Percentiles rank a stretch among this genome's conserved stretches.
Evolutionary conservation across 2,797 vertebrate species (phyloP).

Genomic region (Microctenopoma lineatum): DNA sequence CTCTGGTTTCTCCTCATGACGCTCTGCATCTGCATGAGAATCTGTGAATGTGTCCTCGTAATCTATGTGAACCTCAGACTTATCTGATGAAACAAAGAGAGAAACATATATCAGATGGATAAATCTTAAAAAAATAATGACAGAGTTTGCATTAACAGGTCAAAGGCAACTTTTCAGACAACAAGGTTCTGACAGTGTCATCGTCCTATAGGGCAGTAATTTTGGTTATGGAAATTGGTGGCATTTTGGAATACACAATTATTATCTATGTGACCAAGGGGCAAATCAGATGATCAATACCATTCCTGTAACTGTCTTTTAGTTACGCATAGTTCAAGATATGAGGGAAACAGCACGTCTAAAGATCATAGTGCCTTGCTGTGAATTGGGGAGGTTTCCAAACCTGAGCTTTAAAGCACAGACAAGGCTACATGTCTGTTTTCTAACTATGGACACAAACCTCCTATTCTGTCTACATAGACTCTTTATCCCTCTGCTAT

Average conservation of each 20-base stretch:
- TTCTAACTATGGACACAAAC: conserved; percentile 21
- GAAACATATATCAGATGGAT: background rate
- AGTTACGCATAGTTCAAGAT: background rate
- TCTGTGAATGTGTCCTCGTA: conserved; percentile 93
- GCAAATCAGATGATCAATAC: too few relatives aligned
- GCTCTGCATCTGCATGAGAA: conserved; percentile 70
- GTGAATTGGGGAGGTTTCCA: too few relatives aligned
- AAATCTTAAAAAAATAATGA: background rate
- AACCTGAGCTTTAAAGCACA: background rate
- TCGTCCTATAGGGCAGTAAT: background rate
- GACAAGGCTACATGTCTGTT: conserved; percentile 8
- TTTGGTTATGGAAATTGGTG: background rate
- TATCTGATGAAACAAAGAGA: conserved; percentile 80
- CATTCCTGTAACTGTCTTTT: background rate
- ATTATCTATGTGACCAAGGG: background rate
- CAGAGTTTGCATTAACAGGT: background rate
- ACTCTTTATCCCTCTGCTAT: conserved; percentile 34
- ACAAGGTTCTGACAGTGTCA: background rate
- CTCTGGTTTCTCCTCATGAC: conserved; percentile 51
- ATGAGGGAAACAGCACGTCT: too few relatives aligned
- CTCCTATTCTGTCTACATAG: conserved; percentile 26
- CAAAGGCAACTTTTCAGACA: background rate
- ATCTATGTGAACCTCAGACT: conserved; percentile 87
- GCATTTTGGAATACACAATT: background rate
- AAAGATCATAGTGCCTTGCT: too few relatives aligned